Base-by-base conservation (phyloP, 2,888 invertebrate genomes). In the Drosophila nigricruria region DNA sequence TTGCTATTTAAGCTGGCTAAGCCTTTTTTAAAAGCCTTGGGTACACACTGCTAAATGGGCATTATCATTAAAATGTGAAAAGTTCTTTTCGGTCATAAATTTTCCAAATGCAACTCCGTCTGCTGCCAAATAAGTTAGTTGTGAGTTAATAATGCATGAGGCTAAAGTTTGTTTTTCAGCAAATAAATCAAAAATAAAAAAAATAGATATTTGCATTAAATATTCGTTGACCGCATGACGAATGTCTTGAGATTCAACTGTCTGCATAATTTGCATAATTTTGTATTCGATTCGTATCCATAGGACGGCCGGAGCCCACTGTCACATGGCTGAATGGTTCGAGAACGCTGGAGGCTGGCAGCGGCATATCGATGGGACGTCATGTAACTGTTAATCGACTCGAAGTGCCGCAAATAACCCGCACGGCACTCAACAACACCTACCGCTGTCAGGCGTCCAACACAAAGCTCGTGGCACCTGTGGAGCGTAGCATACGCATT, bases 371-470 rank as follows among this genome's bases (percentile, higher is more conserved):
- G 77, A 95, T 95, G 78, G 95, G 95, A 70, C 95, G 95, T 34
- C 96, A 96, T 91, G 95, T 97, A 60, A 95, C 97, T 47, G 96
- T 97, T 68, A 97, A 97, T 94, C 95, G 95, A 68, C 93, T 97
- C 82, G 96, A 96, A 91, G 95, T 97, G 79, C 94, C 95, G 20
- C 95, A 95, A 77, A 94, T 97, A 62, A 95, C 94, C 79, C 94
- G 97, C 78, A 95, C 95, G 71, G 96, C 97, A 83, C 94, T 97
- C 66, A 97, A 97, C 93, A 96, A 96, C 43, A 96, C 97, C 36
- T 97, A 96, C 94, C 97, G 96, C 92, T 97, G 97, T 92, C 96
- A 97, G 92, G 97, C 97, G 14, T 95, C 96, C 66, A 97, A 97
- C 92, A 97, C 97, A 49, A 96, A 97, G 92, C 95, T 97, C 71